Percentiles rank a stretch among this genome's conserved stretches.
These are phyloP conservation scores for Oophaga sylvatica DNA, from an alignment of 2,797 vertebrate species.

Conservation along the genomic window DNA sequence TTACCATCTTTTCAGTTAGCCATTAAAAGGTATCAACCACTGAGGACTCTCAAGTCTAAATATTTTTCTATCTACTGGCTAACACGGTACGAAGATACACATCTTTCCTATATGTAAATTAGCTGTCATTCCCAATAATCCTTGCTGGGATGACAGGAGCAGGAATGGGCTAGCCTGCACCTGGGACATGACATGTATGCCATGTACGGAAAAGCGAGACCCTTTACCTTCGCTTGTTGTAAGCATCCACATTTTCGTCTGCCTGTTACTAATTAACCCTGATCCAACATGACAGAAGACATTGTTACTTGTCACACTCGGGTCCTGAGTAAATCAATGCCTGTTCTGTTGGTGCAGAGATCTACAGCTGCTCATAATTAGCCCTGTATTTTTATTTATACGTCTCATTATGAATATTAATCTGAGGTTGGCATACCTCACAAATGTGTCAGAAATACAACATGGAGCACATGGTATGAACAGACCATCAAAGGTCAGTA, in stretches of 20 bases:
- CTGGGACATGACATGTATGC: not conserved
- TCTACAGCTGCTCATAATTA: not conserved
- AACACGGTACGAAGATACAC: too few species aligned
- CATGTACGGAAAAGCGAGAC: not conserved
- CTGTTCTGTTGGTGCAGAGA: not conserved
- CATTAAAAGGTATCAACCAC: too few species aligned
- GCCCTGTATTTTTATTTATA: not conserved
- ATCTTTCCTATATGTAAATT: too few species aligned
- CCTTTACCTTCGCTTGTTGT: not conserved
- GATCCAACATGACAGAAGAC: conserved; percentile 1
- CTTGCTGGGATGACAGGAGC: not conserved
- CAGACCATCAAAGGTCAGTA: too few species aligned
- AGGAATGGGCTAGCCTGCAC: not conserved
- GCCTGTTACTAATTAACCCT: conserved; percentile 22
- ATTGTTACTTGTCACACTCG: not conserved
- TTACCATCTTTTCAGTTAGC: too few species aligned
- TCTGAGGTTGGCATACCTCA: too few species aligned
- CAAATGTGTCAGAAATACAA: not conserved
- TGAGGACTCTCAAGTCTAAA: too few species aligned
- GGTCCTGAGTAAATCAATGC: not conserved
- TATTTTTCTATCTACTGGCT: too few species aligned
- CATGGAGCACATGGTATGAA: not conserved
- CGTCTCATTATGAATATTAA: not conserved
- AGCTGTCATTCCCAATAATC: not conserved
- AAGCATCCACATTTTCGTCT: not conserved